Percentiles rank a stretch among this genome's conserved stretches.
Evolutionary conservation across 2,113 vertebrate species (phyloP).

Genomic region (Garra rufa): DNA sequence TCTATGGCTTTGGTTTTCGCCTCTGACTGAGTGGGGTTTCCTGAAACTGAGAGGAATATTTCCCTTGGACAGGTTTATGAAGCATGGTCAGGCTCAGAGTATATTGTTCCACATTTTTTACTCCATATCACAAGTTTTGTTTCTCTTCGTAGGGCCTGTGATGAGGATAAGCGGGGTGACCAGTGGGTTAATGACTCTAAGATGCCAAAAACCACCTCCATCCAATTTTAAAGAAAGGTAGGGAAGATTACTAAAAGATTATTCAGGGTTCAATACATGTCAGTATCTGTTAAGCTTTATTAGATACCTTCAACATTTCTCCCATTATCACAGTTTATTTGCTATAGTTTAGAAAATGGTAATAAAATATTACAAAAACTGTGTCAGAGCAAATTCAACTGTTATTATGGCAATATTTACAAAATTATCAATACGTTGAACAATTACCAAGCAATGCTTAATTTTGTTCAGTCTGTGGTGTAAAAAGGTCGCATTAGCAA

Average conservation of each 20-base stretch:
- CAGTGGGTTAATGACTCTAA: slow-evolving; percentile 39
- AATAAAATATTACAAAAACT: too few species aligned
- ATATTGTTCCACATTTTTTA: slow-evolving; percentile 56
- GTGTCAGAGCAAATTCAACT: too few species aligned
- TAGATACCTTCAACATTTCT: too few species aligned
- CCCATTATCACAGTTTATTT: too few species aligned
- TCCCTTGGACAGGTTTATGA: slow-evolving; percentile 51
- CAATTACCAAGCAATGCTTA: too few species aligned
- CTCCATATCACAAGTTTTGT: slow-evolving; percentile 47
- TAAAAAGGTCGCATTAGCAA: too few species aligned
- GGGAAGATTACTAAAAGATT: neutral
- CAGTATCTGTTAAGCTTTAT: too few species aligned
- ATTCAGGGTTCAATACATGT: neutral
- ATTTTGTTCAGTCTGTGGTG: too few species aligned
- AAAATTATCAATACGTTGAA: too few species aligned
- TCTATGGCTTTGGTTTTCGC: slow-evolving; percentile 48
- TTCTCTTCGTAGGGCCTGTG: slow-evolving; percentile 42
- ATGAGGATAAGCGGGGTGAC: slow-evolving; percentile 40
- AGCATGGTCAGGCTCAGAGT: slow-evolving; percentile 53
- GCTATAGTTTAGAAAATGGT: too few species aligned
- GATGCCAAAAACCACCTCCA: slow-evolving; percentile 42
- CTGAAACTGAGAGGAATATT: slow-evolving; percentile 56
- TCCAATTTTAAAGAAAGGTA: slow-evolving; percentile 27
- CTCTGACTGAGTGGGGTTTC: slow-evolving; percentile 53
- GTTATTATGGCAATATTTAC: too few species aligned